These are phyloP conservation scores for Micromys minutus DNA, from an alignment of 2,113 vertebrate genomes.

Conservation along the genomic window DNA sequence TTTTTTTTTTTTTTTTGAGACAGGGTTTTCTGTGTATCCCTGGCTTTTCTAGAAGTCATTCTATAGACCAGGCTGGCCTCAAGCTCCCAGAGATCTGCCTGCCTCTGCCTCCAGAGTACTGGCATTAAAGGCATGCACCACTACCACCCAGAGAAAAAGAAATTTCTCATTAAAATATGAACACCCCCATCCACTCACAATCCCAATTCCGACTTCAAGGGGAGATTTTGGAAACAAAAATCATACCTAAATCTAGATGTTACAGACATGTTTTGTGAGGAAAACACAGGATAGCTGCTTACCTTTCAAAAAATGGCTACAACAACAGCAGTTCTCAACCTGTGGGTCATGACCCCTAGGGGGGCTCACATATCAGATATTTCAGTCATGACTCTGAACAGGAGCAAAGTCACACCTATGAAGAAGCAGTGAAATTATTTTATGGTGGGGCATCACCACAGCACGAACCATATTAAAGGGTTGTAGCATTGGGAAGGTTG, in stretches of 20 bases:
- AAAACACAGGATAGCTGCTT: neutral
- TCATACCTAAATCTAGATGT: conserved; percentile 29
- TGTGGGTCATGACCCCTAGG: neutral
- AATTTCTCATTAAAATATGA: conserved; percentile 65
- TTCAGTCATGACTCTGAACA: neutral
- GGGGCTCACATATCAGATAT: neutral
- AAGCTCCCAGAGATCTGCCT: too few relatives aligned
- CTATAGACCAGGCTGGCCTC: too few relatives aligned
- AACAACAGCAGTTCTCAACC: neutral
- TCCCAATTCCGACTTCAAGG: conserved; percentile 39
- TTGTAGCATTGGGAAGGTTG: neutral
- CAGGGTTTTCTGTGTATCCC: too few relatives aligned
- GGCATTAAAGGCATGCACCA: too few relatives aligned
- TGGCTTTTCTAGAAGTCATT: too few relatives aligned
- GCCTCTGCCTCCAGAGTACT: too few relatives aligned
- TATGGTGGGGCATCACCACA: neutral
- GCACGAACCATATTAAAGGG: neutral
- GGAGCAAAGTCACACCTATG: neutral
- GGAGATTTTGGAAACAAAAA: conserved; percentile 38
- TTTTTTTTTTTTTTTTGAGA: too few relatives aligned
- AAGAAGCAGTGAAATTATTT: neutral
- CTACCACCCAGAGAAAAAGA: conserved; percentile 8
- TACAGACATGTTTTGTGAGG: neutral
- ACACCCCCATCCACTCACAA: neutral
- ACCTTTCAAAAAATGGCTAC: neutral